Evolutionary conservation across 2,888 invertebrate genomes (phyloP).

Genomic region (Leistus spinibarbis): DNA sequence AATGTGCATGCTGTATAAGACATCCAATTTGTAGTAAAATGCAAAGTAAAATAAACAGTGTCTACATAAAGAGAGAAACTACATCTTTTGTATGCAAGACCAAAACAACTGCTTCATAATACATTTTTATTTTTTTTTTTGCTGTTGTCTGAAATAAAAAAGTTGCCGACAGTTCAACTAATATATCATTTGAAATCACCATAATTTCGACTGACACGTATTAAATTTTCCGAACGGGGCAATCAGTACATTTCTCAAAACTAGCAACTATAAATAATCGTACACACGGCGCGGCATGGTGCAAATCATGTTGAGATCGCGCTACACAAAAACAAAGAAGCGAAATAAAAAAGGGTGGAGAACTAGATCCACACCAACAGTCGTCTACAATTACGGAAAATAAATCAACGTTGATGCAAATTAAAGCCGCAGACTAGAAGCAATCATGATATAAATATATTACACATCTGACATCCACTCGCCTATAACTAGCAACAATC

Average conservation of each 20-base stretch:
- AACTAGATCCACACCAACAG: slow-evolving; percentile 6
- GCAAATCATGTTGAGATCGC: background rate
- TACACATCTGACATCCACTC: background rate
- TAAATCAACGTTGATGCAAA: slow-evolving; percentile 35
- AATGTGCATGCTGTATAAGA: background rate
- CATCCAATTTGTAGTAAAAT: background rate
- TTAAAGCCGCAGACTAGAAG: slow-evolving; percentile 21
- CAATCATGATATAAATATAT: background rate
- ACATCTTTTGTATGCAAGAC: background rate
- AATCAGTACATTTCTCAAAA: slow-evolving; percentile 6
- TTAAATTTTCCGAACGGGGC: background rate
- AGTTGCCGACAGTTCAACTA: slow-evolving; percentile 27
- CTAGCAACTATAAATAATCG: slow-evolving; percentile 4
- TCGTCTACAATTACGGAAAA: slow-evolving; percentile 37
- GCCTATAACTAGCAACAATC: background rate
- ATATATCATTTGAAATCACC: slow-evolving; percentile 36
- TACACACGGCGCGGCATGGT: background rate
- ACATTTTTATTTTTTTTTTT: too few species aligned
- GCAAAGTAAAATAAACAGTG: background rate
- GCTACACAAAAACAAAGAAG: slow-evolving; percentile 14
- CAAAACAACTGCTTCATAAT: background rate
- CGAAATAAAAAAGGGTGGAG: background rate
- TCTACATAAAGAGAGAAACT: background rate
- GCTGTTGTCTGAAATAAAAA: slow-evolving; percentile 12
- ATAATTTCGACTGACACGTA: slow-evolving; percentile 32